Percentiles rank a stretch among this genome's conserved stretches.
Evolutionary conservation across 2,888 invertebrate genomes (phyloP).

Genomic region (Thera britannica): DNA sequence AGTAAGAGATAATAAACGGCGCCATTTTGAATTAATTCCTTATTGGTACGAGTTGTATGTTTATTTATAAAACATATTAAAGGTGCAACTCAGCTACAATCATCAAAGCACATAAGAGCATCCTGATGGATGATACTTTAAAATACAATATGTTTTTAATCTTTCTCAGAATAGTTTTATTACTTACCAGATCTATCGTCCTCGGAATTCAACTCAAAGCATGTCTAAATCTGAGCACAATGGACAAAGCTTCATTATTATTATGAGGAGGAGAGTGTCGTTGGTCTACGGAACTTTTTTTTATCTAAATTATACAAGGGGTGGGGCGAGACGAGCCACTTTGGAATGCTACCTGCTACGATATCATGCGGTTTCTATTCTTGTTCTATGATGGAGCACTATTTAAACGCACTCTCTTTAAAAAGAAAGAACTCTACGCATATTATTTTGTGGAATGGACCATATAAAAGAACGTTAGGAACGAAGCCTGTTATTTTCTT

Average conservation of each 20-base stretch:
- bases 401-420: neutral
- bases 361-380: slow-evolving; percentile 42
- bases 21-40: too few species aligned
- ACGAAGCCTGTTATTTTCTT: too few species aligned
- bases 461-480: too few species aligned
- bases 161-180: neutral
- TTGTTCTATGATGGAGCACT: slow-evolving; percentile 24
- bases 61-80: too few species aligned
- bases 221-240: slow-evolving; percentile 39
- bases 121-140: too few species aligned
- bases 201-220: slow-evolving; percentile 23
- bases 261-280: slow-evolving; percentile 55
- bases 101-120: too few species aligned
- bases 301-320: slow-evolving; percentile 58
- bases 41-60: too few species aligned
- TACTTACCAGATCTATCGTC: slow-evolving; percentile 21
- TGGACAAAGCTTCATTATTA: slow-evolving; percentile 48
- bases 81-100: too few species aligned
- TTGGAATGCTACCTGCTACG: slow-evolving; percentile 66
- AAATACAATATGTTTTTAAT: too few species aligned
- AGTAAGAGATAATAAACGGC: too few species aligned
- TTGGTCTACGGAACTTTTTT: slow-evolving; percentile 58
- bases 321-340: slow-evolving; percentile 42
- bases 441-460: too few species aligned
- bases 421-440: too few species aligned